Evolutionary conservation across 2,113 vertebrate species (phyloP).

Genomic region (Danio rerio): DNA sequence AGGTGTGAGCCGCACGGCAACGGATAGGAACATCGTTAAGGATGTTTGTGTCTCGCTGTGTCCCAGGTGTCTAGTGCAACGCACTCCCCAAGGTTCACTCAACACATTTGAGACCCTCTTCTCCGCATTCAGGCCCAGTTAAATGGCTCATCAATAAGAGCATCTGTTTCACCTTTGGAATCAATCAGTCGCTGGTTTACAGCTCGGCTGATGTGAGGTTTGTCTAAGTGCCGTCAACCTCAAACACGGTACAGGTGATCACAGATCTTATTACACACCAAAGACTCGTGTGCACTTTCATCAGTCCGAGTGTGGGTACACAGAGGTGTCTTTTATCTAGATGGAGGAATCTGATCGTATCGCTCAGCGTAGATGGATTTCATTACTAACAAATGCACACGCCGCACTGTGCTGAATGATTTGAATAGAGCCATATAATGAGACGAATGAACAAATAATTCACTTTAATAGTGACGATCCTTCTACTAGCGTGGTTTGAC

Average conservation of each 20-base stretch:
- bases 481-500: constrained; percentile 11
- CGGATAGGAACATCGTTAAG: not conserved
- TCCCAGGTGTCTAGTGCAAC: constrained; percentile 43
- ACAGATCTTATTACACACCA: constrained; percentile 54
- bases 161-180: constrained; percentile 65
- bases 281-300: constrained; percentile 38
- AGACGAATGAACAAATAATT: constrained; percentile 37
- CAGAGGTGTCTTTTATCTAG: constrained; percentile 48
- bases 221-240: constrained; percentile 41
- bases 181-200: constrained; percentile 67
- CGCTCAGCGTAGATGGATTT: constrained; percentile 24
- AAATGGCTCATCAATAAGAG: constrained; percentile 68
- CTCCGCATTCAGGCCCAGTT: constrained; percentile 48
- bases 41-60: constrained; percentile 17
- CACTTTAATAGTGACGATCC: constrained; percentile 40
- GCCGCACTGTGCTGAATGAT: constrained; percentile 17
- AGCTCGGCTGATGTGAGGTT: constrained; percentile 44
- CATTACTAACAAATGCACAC: constrained; percentile 44
- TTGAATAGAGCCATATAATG: constrained; percentile 29
- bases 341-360: constrained; percentile 47
- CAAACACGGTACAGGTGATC: constrained; percentile 51
- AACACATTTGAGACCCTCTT: constrained; percentile 51
- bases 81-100: constrained; percentile 51
- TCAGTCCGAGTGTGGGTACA: constrained; percentile 22
- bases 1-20: not conserved